Base-by-base conservation (phyloP, 2,797 vertebrate species). In the Cephalopachus bancanus region DNA sequence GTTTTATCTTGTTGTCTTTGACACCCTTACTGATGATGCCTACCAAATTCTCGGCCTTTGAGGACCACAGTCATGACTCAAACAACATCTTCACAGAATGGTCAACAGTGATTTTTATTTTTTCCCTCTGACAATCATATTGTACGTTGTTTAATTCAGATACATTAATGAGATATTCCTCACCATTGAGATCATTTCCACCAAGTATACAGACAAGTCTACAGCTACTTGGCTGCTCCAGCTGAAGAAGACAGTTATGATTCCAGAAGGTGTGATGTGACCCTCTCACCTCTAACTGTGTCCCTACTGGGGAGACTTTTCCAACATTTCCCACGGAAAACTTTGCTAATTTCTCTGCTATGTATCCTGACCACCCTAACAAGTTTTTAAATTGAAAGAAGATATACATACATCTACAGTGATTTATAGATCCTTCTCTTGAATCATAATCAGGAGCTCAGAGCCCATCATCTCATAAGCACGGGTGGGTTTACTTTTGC, bases 401-500 rank as follows among this genome's bases (percentile, higher is more conserved):
- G 19, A 30, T 7, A 92, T 49, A 87, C 11, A 93, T 71, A 80
- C 12, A 93, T 84, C 76, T 88, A 96, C 53, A 67, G 24, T 94
- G 89, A 89, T 91, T 95, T 94, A 93, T 93, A 93, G 67, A 89
- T 94, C 57, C 53, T 60, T 87, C 96, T 69, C 51, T 88, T 90
- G 53, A 93, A 33, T 91, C 57, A n/a, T 87, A 94, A 89, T 22
- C 87, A 37, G 83, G 44, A 94, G 20, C 15, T 60, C 20, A 33
- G 51, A 97, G 49, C 14, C 84, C 44, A 80, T 93, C 79, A 89
- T 94, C 72, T 94, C 86, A 71, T 93, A 94, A 94, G 37, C 44
- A 90, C 69, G 44, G 26, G 60, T 76, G 91, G 30, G 24, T 83
- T 92, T 89, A 78, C 53, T 64, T 83, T 51, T 97, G 71, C 59